phyloP scores from a whole-genome alignment of 2,888 invertebrate genomes.

The Acanthopleura granulata region DNA sequence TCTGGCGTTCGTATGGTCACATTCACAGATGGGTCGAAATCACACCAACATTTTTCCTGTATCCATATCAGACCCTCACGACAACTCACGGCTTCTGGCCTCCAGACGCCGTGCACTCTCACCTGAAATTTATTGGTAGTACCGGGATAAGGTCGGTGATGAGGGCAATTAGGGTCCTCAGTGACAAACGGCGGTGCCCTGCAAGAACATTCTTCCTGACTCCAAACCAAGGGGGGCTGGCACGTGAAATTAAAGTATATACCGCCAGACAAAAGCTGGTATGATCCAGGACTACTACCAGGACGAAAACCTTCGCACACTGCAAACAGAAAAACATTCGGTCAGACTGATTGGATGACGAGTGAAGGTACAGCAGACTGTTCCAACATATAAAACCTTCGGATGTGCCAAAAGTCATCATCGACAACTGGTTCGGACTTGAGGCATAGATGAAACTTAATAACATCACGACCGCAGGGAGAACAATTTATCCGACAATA shows the following conservation, averaged over 20 bases:
- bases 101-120: background rate
- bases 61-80: background rate
- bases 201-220: constrained; percentile 3
- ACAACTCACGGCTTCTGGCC: background rate
- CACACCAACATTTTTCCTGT: background rate
- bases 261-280: background rate
- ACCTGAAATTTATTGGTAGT: background rate
- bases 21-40: background rate
- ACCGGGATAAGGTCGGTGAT: background rate
- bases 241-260: background rate
- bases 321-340: background rate
- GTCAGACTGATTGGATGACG: background rate
- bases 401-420: no score
- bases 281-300: background rate
- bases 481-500: no score
- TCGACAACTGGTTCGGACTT: no score
- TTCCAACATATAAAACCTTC: background rate
- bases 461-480: no score
- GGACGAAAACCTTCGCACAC: background rate
- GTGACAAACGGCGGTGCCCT: background rate
- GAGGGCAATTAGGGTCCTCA: background rate
- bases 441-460: no score
- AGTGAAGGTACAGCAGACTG: background rate
- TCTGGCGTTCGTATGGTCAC: no score
- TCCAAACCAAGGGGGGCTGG: background rate